Conservation (phyloP, 1,140 invertebrate genomes). For the Hycleus cichorii region DNA sequence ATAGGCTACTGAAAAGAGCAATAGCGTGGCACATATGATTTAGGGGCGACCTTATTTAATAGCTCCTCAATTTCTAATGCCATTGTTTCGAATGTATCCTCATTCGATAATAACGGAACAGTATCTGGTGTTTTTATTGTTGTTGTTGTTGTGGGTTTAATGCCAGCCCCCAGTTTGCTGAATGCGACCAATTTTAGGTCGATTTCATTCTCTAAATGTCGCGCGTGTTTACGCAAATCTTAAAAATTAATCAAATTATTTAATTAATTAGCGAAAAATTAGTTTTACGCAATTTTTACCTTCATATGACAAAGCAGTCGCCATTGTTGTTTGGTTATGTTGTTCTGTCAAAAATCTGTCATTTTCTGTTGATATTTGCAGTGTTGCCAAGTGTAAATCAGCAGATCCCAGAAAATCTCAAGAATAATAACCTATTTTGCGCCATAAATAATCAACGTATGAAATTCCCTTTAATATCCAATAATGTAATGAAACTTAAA, state of each 20-base stretch:
- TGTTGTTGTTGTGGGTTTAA: slow-evolving; percentile 43
- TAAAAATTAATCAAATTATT: slow-evolving; percentile 1
- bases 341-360: neutral
- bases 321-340: slow-evolving; percentile 18
- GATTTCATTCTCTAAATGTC: slow-evolving; percentile 93
- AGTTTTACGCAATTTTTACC: slow-evolving; percentile 16
- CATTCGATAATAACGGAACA: slow-evolving; percentile 73
- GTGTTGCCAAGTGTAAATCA: too few species aligned
- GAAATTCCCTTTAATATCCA: too few species aligned
- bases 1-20: too few species aligned
- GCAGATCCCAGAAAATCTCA: too few species aligned
- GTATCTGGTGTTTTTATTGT: slow-evolving; percentile 51
- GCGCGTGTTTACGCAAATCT: slow-evolving; percentile 90
- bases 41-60: slow-evolving; percentile 59
- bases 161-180: slow-evolving; percentile 83
- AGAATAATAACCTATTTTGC: too few species aligned
- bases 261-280: neutral
- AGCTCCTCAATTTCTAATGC: slow-evolving; percentile 86
- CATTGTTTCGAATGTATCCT: slow-evolving; percentile 89
- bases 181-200: slow-evolving; percentile 92
- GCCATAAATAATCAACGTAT: too few species aligned
- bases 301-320: slow-evolving; percentile 27
- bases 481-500: too few species aligned
- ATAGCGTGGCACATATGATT: too few species aligned
- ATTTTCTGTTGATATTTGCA: too few species aligned